Evolutionary conservation across 2,113 vertebrate species (phyloP).

Genomic region (Craseonycteris thonglongyai): DNA sequence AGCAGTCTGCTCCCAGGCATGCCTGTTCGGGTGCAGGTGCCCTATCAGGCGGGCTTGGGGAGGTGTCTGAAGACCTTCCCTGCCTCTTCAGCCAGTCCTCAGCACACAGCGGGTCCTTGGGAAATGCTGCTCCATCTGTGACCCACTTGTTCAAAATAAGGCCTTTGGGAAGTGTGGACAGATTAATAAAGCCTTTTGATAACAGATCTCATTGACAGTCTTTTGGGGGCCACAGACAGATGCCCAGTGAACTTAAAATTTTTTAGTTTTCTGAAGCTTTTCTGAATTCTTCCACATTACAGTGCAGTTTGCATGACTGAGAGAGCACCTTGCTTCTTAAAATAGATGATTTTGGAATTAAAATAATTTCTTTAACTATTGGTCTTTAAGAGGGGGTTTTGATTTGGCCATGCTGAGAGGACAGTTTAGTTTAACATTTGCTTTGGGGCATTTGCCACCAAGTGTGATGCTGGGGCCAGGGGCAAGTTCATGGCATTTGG

Average conservation of each 20-base stretch:
- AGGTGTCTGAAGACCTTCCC: not conserved
- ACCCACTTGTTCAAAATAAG: not conserved
- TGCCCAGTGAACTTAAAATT: slow-evolving; percentile 17
- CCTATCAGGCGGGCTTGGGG: too few species aligned
- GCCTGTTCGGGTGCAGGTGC: not conserved
- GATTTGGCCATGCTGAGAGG: not conserved
- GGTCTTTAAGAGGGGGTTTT: not conserved
- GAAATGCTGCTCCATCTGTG: not conserved
- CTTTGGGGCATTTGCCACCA: too few species aligned
- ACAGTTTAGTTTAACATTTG: not conserved
- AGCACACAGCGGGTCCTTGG: not conserved
- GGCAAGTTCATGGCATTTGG: too few species aligned
- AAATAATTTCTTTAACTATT: slow-evolving; percentile 1
- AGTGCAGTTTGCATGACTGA: slow-evolving; percentile 1
- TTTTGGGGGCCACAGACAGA: not conserved
- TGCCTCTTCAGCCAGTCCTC: not conserved
- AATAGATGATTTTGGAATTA: not conserved
- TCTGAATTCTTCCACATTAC: slow-evolving; percentile 15
- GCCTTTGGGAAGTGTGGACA: not conserved
- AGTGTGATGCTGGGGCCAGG: too few species aligned
- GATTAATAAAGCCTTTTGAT: not conserved
- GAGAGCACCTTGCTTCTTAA: not conserved
- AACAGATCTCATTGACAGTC: not conserved
- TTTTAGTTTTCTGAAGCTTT: slow-evolving; percentile 6
- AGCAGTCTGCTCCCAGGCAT: not conserved